Evolutionary conservation across 2,797 vertebrate species (phyloP).

Genomic region (Clarias laeviceps): DNA sequence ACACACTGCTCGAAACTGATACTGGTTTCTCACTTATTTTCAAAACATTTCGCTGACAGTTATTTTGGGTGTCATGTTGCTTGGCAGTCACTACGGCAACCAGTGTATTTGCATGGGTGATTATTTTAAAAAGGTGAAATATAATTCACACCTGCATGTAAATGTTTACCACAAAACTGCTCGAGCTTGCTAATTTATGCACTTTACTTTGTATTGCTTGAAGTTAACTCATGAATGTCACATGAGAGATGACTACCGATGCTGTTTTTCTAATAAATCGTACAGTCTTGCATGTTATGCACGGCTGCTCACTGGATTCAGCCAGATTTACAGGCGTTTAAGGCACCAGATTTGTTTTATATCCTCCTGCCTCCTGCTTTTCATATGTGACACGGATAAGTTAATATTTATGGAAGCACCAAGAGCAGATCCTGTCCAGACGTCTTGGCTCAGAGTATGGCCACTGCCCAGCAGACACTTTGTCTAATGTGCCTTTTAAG

Average conservation of each 20-base stretch:
- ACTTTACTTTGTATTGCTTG: neutral
- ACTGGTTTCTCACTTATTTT: conserved; percentile 40
- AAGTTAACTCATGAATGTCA: neutral
- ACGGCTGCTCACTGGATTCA: conserved; percentile 62
- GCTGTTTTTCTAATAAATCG: conserved; percentile 54
- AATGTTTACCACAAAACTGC: neutral
- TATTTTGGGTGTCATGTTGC: conserved; percentile 16
- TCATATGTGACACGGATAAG: conserved; percentile 74
- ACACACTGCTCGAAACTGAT: conserved; percentile 47
- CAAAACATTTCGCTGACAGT: conserved; percentile 34
- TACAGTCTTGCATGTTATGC: conserved; percentile 58
- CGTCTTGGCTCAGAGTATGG: conserved; percentile 75
- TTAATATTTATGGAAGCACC: conserved; percentile 78
- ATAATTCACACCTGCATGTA: conserved; percentile 26
- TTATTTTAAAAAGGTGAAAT: conserved; percentile 12
- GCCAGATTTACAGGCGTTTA: conserved; percentile 64
- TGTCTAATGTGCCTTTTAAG: conserved; percentile 69
- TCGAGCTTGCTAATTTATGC: neutral
- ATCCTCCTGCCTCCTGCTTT: conserved; percentile 72
- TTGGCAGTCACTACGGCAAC: neutral
- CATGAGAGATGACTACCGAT: conserved; percentile 8
- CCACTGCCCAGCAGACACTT: conserved; percentile 76
- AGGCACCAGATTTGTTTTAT: conserved; percentile 73
- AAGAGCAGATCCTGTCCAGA: conserved; percentile 84
- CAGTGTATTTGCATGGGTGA: conserved; percentile 6